Evolutionary conservation across 2,888 invertebrate species (phyloP).

Genomic region (Ophonus ardosiacus): DNA sequence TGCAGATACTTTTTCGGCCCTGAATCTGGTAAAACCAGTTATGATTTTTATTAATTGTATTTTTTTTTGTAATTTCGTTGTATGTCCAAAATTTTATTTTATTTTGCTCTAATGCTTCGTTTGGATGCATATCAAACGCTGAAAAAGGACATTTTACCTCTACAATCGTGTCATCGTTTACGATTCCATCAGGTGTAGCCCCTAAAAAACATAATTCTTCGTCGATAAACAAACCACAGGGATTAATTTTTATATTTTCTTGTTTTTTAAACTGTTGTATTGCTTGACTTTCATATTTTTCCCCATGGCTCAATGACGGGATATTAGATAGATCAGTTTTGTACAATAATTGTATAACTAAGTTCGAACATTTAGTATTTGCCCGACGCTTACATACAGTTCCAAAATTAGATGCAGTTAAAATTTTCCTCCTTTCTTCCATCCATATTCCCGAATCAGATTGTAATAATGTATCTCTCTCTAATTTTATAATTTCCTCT

Average conservation of each 20-base stretch:
- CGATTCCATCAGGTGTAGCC: slow-evolving; percentile 56
- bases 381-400: neutral
- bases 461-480: too few relatives aligned
- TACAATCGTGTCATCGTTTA: slow-evolving; percentile 48
- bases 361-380: neutral
- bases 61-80: neutral
- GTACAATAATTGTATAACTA: slow-evolving; percentile 13
- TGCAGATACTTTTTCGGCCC: neutral
- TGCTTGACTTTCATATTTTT: neutral
- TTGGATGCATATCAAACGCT: slow-evolving; percentile 8
- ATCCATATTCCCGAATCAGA: too few relatives aligned
- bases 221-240: slow-evolving; percentile 62
- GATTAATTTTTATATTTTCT: slow-evolving; percentile 28
- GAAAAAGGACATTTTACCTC: slow-evolving; percentile 56
- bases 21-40: too few relatives aligned
- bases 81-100: slow-evolving; percentile 17
- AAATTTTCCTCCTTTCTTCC: neutral
- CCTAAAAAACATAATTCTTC: slow-evolving; percentile 35
- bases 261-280: slow-evolving; percentile 10
- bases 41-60: slow-evolving; percentile 8
- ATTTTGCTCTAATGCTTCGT: slow-evolving; percentile 8
- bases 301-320: slow-evolving; percentile 7
- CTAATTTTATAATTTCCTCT: too few relatives aligned
- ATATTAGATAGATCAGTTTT: neutral
- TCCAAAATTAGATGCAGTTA: slow-evolving; percentile 40